Evolutionary conservation across 2,113 vertebrate species (phyloP).

Genomic region (Megaleporinus macrocephalus): DNA sequence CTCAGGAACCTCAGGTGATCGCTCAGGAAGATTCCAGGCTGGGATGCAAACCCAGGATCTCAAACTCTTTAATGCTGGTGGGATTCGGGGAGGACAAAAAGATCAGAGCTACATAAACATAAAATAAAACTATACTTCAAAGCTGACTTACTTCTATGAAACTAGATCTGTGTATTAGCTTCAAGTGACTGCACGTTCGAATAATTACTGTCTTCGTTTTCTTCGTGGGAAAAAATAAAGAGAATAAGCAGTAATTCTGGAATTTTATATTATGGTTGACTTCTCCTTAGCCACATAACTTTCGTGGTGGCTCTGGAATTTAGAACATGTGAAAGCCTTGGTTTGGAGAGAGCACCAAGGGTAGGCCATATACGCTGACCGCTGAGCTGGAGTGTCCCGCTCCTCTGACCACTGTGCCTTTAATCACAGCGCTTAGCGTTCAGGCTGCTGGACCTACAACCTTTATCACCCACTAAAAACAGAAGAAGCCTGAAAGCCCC

Average conservation of each 20-base stretch:
- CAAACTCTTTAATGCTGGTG: no score
- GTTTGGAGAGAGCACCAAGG: not conserved
- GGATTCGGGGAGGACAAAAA: no score
- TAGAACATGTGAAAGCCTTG: not conserved
- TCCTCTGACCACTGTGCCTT: not conserved
- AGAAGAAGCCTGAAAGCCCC: no score
- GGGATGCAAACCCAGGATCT: no score
- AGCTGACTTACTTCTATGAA: no score
- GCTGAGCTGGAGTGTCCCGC: not conserved
- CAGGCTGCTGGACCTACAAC: not conserved
- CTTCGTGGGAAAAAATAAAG: slow-evolving; percentile 2
- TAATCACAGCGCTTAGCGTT: not conserved
- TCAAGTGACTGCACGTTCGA: not conserved
- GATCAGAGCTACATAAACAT: no score
- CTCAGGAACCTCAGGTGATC: no score
- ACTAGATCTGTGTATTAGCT: not conserved
- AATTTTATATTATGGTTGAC: not conserved
- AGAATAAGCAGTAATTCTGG: not conserved
- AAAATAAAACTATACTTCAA: no score
- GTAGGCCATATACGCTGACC: not conserved
- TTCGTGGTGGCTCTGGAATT: not conserved
- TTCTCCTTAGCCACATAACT: not conserved
- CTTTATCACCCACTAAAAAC: not conserved
- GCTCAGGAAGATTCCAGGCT: no score
- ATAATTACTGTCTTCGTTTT: no score